A percentile compares a stretch with the other conserved stretches of the same genome.
Conservation (phyloP, 2,888 invertebrate species). For the Caenorhabditis sinica region DNA sequence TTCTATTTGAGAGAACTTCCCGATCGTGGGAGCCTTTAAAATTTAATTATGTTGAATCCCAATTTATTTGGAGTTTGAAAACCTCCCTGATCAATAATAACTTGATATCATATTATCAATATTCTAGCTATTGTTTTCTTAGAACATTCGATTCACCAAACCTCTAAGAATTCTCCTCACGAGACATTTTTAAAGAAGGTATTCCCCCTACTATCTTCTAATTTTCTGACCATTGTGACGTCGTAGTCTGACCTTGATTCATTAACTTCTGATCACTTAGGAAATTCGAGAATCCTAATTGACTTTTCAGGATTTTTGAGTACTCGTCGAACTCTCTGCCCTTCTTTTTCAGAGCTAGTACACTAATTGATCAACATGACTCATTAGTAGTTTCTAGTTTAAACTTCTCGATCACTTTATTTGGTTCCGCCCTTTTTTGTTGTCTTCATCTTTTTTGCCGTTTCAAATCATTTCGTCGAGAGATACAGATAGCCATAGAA, state of each 20-base stretch:
- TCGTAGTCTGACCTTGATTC: slow-evolving; percentile 24
- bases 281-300: slow-evolving; percentile 1
- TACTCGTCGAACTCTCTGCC: slow-evolving; percentile 25
- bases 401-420: neutral
- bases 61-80: too few relatives aligned
- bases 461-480: neutral
- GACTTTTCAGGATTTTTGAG: neutral
- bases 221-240: slow-evolving; percentile 21
- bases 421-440: neutral
- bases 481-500: slow-evolving; percentile 18
- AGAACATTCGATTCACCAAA: neutral
- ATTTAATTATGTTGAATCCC: too few relatives aligned
- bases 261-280: slow-evolving; percentile 15
- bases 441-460: slow-evolving; percentile 9
- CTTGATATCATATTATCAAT: neutral
- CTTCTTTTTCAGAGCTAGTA: neutral
- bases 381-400: neutral
- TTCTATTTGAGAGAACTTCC: too few relatives aligned
- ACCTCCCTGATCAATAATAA: too few relatives aligned
- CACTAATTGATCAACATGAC: neutral
- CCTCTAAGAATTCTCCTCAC: neutral
- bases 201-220: neutral
- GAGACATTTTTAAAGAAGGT: neutral
- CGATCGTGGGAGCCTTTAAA: too few relatives aligned
- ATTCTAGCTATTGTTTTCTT: neutral